phyloP scores from a whole-genome alignment of 2,888 invertebrate genomes.

The Troides aeacus region DNA sequence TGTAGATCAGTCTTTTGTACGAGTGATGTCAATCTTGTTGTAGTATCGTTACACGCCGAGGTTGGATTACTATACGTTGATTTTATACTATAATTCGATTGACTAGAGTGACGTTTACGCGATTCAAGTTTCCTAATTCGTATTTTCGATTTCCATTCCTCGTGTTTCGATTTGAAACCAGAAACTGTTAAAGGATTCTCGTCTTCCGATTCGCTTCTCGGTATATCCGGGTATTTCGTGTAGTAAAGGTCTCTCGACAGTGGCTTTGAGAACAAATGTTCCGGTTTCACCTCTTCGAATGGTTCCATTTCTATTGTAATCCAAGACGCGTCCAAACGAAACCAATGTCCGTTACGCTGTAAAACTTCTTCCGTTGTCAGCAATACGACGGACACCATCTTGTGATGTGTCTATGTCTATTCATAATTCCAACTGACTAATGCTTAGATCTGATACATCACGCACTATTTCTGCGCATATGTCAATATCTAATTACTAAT shows the following conservation, averaged over 20 bases:
- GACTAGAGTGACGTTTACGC: conserved; percentile 48
- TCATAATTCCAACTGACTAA: conserved; percentile 32
- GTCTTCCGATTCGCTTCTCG: conserved; percentile 72
- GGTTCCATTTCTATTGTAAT: conserved; percentile 68
- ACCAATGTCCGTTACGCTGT: conserved; percentile 67
- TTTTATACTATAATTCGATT: conserved; percentile 42
- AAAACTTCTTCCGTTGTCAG: conserved; percentile 70
- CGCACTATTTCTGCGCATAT: conserved; percentile 19
- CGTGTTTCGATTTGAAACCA: conserved; percentile 62
- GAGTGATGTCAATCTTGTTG: conserved; percentile 45
- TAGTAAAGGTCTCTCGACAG: conserved; percentile 67
- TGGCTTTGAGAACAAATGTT: conserved; percentile 61
- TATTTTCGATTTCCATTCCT: conserved; percentile 65
- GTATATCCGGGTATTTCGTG: conserved; percentile 66
- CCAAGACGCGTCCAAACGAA: conserved; percentile 65
- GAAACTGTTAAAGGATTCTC: conserved; percentile 61
- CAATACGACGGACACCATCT: conserved; percentile 67
- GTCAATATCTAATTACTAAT: conserved; percentile 34
- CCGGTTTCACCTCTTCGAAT: conserved; percentile 65
- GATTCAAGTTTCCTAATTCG: conserved; percentile 51
- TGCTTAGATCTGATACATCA: conserved; percentile 9
- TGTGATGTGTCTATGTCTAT: conserved; percentile 34
- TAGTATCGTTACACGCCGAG: conserved; percentile 37
- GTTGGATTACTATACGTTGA: conserved; percentile 43
- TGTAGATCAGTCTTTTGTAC: conserved; percentile 36